Evolutionary conservation across 2,797 vertebrate genomes (phyloP), one percentile per base, ranked within the genome.

Genomic region (Leucoraja ocellata): DNA sequence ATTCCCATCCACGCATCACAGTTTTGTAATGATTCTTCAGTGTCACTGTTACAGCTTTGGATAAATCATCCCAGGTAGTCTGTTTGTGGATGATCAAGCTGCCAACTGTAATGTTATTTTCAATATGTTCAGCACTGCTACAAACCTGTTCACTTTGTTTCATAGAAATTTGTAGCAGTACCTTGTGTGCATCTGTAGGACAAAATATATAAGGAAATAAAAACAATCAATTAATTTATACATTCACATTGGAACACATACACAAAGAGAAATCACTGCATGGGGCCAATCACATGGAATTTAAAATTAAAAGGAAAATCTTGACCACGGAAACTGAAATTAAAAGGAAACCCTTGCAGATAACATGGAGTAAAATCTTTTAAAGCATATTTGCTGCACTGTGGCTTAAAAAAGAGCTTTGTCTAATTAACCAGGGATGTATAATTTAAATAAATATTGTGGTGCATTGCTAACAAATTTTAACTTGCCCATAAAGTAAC

Each of bases 21-120:
- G 97, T 95, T 95, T 96, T 97, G 94, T 98, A 98, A 96, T 98
- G 97, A 95, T 96, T 95, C 95, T 95, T 96, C 95, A 98, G 96
- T 93, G 97, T 96, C 93, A 95, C 96, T 95, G 93, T 95, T 95
- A 99, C 96, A 94, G 95, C 95, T 94, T 96, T 96, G 93, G 96
- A 96, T 95, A 99, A 96, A 95, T 98, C 97, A 93, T 97, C 95
- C 98, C 98, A 99, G 80, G 96, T 94, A 90, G 94, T 98, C 86
- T 96, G 95, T 93, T 97, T 97, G 94, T 97, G 96, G 93, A 99
- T 96, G 79, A 95, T 96, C 94, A 98, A 96, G 94, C 95, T 93
- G 91, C 98, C 98, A 95, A 98, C 95, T 94, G 95, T 96, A 93
- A 95, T 95, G 94, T 96, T 97, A n/a, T 96, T 96, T 95, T 97